Evolutionary conservation across 2,797 vertebrate genomes (phyloP), one percentile per base, ranked within the genome.

Genomic region (Orestias chungarensis): DNA sequence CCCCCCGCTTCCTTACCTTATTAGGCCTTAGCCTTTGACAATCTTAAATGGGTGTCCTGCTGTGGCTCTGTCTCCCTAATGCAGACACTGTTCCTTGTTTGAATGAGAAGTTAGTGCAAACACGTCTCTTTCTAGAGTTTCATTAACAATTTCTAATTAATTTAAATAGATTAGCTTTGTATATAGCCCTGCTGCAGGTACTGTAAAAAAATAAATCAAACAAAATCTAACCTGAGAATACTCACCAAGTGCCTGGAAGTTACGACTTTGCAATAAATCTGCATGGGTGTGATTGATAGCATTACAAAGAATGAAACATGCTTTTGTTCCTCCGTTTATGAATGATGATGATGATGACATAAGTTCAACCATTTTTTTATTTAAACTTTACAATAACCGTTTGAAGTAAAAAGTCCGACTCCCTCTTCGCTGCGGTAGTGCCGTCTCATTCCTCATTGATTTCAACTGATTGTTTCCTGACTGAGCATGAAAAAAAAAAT

Each of bases 181-280:
- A 90, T 64, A 83, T 81, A 87, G 75, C 76, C 70, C 66, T 40
- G 64, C 68, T 82, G 69, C 74, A 89, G 89, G 90, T 91, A 91
- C 88, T 88, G 83, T 88, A 88, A 84, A 78, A 82, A 84, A 85
- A n/a, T 88, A 88, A 84, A 78, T 82, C 83, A 85, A n/a, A 59
- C 7, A 35, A 38, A 40, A n/a, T n/a, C n/a, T n/a, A 76, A 76
- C 74, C 83, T 70, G 83, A 86, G 79, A 87, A 82, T 74, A 78
- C 74, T 88, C 91, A 91, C 87, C 68, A 93, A 92, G 93, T 94
- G 93, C 93, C 93, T 91, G 66, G 70, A 69, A 74, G 67, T 78
- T 71, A 67, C 73, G 77, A 57, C 83, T 87, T 87, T 91, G 90
- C 88, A 87, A 86, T 64, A 43, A 46, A 70, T 75, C 70, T 84